Evolutionary conservation across 1,140 invertebrate species (phyloP).

Genomic region (Cydia fagiglandana): DNA sequence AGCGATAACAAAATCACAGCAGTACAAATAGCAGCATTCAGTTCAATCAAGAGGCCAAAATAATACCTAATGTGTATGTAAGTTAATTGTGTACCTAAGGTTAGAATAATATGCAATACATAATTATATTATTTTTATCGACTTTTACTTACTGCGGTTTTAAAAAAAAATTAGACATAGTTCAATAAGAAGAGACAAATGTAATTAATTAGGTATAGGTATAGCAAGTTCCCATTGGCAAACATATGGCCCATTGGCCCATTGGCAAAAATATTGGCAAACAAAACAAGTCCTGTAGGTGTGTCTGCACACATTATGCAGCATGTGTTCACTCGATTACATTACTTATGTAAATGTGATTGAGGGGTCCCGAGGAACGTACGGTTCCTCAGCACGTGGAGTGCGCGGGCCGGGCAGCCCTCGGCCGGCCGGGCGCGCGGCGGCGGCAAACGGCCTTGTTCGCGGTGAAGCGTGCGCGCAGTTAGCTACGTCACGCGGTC

Average conservation of each 20-base stretch:
- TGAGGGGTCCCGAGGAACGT: conserved; percentile 15
- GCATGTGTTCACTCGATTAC: background rate
- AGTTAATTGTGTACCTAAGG: too few species aligned
- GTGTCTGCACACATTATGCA: background rate
- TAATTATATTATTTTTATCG: too few species aligned
- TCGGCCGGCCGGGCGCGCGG: background rate
- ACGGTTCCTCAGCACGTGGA: conserved; percentile 27
- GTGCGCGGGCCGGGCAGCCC: background rate
- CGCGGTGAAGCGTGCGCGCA: conserved; percentile 39
- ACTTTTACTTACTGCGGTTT: too few species aligned
- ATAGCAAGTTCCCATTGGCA: background rate
- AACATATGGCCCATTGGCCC: too few species aligned
- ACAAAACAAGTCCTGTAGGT: background rate
- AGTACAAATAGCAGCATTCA: too few species aligned
- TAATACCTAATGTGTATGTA: too few species aligned
- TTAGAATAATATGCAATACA: too few species aligned
- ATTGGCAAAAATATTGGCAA: background rate
- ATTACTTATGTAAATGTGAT: conserved; percentile 16
- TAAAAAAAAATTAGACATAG: background rate
- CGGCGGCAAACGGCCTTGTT: conserved; percentile 43
- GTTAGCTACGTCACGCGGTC: conserved; percentile 32
- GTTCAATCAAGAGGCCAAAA: too few species aligned
- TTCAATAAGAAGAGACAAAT: background rate
- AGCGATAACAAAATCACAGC: too few species aligned
- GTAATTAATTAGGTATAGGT: background rate